Conservation (phyloP, 2,113 vertebrate species). For the Malurus elegans region DNA sequence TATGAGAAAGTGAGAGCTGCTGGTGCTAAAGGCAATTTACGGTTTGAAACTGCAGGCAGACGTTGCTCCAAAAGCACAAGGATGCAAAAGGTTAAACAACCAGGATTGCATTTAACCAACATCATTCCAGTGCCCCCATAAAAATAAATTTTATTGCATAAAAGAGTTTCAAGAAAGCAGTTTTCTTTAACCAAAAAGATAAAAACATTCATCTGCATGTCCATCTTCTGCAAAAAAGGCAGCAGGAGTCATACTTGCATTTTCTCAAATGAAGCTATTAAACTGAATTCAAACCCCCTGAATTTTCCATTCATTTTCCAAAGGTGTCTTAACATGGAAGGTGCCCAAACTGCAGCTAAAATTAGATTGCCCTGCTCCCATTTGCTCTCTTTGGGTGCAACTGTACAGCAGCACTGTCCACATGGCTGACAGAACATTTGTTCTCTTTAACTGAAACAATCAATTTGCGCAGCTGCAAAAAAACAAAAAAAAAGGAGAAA, state of each 20-base stretch:
- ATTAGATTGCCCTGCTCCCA: neutral
- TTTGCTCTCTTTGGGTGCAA: neutral
- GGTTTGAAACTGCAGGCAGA: neutral
- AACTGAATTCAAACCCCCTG: neutral
- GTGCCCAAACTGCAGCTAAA: neutral
- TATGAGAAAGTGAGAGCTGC: neutral
- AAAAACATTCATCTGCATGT: neutral
- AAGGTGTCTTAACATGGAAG: neutral
- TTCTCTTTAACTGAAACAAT: neutral
- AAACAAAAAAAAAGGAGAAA: neutral
- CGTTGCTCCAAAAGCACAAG: neutral
- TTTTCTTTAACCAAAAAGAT: neutral
- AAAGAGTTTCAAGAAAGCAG: neutral
- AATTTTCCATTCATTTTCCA: neutral
- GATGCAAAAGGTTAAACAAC: neutral
- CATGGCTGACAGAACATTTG: neutral
- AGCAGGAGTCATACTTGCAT: neutral
- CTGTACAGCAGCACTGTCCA: neutral
- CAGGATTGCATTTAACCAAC: neutral
- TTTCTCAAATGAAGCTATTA: neutral
- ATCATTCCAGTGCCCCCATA: neutral
- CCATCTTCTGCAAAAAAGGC: neutral
- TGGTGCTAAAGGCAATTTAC: neutral
- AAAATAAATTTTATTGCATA: neutral
- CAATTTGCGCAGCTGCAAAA: neutral